Evolutionary conservation across 1,140 invertebrate genomes (phyloP), one percentile per base, ranked within the genome.

Genomic region (Arion vulgaris): DNA sequence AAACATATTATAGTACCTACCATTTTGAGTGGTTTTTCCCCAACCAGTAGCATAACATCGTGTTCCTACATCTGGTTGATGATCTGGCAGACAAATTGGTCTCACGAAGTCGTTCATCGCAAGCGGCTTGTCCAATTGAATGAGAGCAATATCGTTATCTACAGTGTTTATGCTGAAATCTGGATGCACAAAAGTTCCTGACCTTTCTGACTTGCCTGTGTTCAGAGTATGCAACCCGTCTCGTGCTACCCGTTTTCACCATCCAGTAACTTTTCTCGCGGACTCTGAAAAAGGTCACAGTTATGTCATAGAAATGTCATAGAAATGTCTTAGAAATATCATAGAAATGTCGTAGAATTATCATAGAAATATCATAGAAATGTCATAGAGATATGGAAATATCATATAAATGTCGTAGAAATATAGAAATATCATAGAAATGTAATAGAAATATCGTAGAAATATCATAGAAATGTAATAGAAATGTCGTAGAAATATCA

Each of bases 51-150:
- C 85, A 49, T 84, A 84, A 71, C 88, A 89, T n/a, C 86, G 51
- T 26, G 85, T 89, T 28, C 87, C 88, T 15, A 84, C 76, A 9
- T 77, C 81, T 7, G 84, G 74, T 4, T 38, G 41, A 41, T 84
- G 49, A 9, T 86, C 51, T n/a, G 88, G 87, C 11, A 89, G 82
- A 91, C 98, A 97, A 13, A 97, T 96, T 34, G 96, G 88, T 85
- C 96, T 95, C 36, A 97, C 96, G 71, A 96, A 97, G 91, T 97
- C 96, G 84, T 96, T 96, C 5, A 98, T 94, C 91, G 97, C 96
- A 0, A 96, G 96, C 0, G 98, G 97, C 0, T 96, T 95, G 85
- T 97, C 95, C 13, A 99, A 94, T 90, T 98, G 97, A 34, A 98
- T 92, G 72, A 98, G 91, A 2, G 97, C 97, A 28, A 98, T 95